These are phyloP conservation scores for Momotus momota DNA, from an alignment of 2,797 vertebrate species.

Conservation along the genomic window DNA sequence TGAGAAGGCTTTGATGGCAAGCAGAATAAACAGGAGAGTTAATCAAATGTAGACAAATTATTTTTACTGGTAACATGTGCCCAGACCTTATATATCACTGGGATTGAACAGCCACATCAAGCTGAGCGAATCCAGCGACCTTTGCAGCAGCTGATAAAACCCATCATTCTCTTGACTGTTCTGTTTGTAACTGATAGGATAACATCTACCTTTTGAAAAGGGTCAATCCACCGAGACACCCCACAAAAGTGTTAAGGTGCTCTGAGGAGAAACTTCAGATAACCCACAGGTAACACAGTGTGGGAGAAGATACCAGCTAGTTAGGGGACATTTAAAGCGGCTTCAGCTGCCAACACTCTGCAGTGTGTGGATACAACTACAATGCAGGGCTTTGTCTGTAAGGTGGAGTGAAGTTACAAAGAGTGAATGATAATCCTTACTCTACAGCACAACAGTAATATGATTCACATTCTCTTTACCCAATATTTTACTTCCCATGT, in stretches of 20 bases:
- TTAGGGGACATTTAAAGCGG: not conserved
- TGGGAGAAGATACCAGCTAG: not conserved
- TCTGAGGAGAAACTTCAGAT: not conserved
- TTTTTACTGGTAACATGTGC: not conserved
- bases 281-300: not conserved
- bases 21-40: not conserved
- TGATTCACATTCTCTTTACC: not conserved
- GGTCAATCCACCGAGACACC: not conserved
- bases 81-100: not conserved
- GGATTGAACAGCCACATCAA: rapidly evolving
- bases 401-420: not conserved
- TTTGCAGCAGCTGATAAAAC: not conserved
- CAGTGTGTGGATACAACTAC: not conserved
- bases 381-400: not conserved
- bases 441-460: not conserved
- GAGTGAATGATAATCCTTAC: not conserved
- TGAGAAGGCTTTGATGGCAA: not conserved
- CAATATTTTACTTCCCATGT: not conserved
- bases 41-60: not conserved
- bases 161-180: not conserved
- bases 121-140: not conserved
- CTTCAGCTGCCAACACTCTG: not conserved
- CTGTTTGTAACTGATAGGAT: not conserved
- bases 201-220: not conserved
- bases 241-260: not conserved